Percentiles rank a stretch among this genome's conserved stretches.
These are phyloP conservation scores for Pontoporia blainvillei DNA, from an alignment of 2,113 vertebrate genomes.

Conservation along the genomic window DNA sequence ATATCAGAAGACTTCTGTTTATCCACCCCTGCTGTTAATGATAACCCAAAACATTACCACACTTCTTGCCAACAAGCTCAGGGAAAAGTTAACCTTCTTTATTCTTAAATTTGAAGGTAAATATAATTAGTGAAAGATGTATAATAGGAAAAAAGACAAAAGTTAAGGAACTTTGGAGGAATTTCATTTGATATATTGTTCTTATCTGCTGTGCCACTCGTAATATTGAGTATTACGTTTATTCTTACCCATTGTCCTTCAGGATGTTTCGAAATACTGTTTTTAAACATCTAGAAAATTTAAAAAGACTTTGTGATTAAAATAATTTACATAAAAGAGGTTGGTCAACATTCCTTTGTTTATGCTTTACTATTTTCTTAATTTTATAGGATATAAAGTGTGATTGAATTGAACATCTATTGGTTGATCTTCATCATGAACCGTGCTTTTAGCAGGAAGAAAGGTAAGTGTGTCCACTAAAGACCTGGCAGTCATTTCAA, in stretches of 20 bases:
- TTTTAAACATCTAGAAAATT: background rate
- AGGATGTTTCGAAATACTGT: background rate
- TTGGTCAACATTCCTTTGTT: background rate
- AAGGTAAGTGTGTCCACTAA: slow-evolving; percentile 81
- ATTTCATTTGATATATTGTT: background rate
- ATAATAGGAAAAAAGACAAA: background rate
- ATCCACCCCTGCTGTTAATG: background rate
- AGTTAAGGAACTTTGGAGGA: background rate
- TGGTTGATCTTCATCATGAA: slow-evolving; percentile 86
- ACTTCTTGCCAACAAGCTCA: background rate
- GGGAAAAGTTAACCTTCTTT: background rate
- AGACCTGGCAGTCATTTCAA: background rate
- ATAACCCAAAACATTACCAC: background rate
- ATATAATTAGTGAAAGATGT: background rate
- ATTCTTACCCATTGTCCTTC: background rate
- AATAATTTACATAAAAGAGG: background rate
- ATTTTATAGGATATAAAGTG: slow-evolving; percentile 52
- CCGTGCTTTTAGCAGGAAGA: slow-evolving; percentile 94
- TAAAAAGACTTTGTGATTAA: background rate
- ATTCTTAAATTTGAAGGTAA: background rate
- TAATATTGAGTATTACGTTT: background rate
- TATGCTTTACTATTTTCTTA: background rate
- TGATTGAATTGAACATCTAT: background rate
- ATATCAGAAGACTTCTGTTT: background rate
- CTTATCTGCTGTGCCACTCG: background rate